These are phyloP conservation scores for Dichetophora obliterata DNA, from an alignment of 2,888 invertebrate species.

Conservation along the genomic window DNA sequence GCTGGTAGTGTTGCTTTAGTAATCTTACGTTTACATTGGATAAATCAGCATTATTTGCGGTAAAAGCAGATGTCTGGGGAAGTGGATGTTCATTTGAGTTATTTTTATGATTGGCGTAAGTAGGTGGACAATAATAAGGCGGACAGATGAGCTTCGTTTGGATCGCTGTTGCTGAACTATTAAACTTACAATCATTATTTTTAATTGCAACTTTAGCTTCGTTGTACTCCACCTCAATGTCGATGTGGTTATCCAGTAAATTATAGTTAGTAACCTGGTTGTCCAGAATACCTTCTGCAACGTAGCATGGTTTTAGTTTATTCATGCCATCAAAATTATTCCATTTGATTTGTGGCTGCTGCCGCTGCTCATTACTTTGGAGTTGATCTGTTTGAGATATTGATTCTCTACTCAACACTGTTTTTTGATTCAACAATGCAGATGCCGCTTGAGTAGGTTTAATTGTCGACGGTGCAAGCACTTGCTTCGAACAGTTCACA, in stretches of 20 bases:
- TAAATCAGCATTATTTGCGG: slow-evolving; percentile 16
- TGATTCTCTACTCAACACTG: slow-evolving; percentile 23
- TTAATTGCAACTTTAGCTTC: slow-evolving; percentile 34
- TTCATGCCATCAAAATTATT: slow-evolving; percentile 46
- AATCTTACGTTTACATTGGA: slow-evolving; percentile 48
- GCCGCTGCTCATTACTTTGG: slow-evolving; percentile 18
- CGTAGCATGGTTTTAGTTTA: not conserved
- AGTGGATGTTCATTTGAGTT: not conserved
- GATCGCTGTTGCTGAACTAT: not conserved
- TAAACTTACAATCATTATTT: not conserved
- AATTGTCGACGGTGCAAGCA: slow-evolving; percentile 16
- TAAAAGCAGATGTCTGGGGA: not conserved
- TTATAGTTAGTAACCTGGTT: slow-evolving; percentile 19
- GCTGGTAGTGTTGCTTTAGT: slow-evolving; percentile 51
- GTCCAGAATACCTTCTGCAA: not conserved
- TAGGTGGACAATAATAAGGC: slow-evolving; percentile 41
- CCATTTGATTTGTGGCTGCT: slow-evolving; percentile 46
- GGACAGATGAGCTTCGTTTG: slow-evolving; percentile 27
- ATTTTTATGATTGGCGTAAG: slow-evolving; percentile 22
- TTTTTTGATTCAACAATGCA: not conserved
- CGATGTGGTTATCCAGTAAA: not conserved
- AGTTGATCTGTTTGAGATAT: slow-evolving; percentile 17
- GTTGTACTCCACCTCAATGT: slow-evolving; percentile 33
- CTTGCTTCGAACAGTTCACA: slow-evolving; percentile 18
- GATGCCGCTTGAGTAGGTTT: slow-evolving; percentile 37